Conservation (phyloP, 2,888 invertebrate species). For the Meiosimyza platycephala region DNA sequence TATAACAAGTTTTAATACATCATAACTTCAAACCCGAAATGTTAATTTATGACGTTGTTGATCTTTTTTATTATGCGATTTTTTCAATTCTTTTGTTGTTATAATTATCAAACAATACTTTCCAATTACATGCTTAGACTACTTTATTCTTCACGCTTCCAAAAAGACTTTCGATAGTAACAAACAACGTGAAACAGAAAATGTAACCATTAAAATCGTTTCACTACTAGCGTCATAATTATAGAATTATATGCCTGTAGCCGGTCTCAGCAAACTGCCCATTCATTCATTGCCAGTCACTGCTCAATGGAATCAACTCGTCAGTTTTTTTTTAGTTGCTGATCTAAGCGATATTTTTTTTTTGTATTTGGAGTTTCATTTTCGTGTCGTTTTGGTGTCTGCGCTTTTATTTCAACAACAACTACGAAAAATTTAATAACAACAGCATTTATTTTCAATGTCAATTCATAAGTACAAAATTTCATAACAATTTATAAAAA, state of each 20-base stretch:
- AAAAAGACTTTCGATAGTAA: too few relatives aligned
- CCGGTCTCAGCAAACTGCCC: not conserved
- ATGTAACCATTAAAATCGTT: too few relatives aligned
- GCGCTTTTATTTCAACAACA: constrained; percentile 15
- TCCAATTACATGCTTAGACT: too few relatives aligned
- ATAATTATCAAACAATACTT: too few relatives aligned
- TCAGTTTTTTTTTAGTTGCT: constrained; percentile 14
- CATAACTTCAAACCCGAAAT: too few relatives aligned
- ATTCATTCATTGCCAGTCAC: not conserved
- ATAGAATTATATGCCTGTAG: not conserved
- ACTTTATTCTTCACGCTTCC: too few relatives aligned
- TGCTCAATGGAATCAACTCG: constrained; percentile 20
- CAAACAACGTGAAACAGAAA: too few relatives aligned
- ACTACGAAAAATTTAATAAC: not conserved
- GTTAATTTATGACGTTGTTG: too few relatives aligned
- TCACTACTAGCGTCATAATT: not conserved
- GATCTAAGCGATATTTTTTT: constrained; percentile 19
- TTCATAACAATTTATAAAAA: constrained; percentile 20
- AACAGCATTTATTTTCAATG: constrained; percentile 17
- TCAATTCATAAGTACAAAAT: constrained; percentile 19
- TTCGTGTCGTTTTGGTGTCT: constrained; percentile 21
- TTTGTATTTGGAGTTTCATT: constrained; percentile 4
- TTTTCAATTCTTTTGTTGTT: too few relatives aligned
- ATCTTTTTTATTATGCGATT: too few relatives aligned
- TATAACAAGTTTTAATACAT: too few relatives aligned